Percentiles rank a stretch among this genome's conserved stretches.
phyloP scores from a whole-genome alignment of 2,113 vertebrate species.

The Cyphomyrus discorhynchus region DNA sequence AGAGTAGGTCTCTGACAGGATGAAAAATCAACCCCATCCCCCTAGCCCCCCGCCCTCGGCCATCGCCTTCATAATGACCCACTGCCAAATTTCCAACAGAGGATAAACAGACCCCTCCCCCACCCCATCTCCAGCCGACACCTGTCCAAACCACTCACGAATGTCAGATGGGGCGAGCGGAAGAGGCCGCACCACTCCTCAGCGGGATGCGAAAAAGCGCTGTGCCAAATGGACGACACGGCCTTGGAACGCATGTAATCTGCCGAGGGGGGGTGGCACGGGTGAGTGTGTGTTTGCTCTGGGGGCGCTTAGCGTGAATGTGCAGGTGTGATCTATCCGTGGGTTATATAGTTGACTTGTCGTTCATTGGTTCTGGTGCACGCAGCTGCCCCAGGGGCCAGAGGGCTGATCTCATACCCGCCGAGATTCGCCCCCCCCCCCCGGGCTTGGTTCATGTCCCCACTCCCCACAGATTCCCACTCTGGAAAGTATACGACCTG shows the following conservation, averaged over 20 bases:
- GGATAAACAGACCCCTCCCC: conserved; percentile 16
- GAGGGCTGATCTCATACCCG: background rate
- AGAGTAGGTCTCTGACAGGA: too few species aligned
- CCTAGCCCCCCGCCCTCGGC: background rate
- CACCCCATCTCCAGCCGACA: conserved; percentile 5
- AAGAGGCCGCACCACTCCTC: background rate
- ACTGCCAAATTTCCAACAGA: conserved; percentile 32
- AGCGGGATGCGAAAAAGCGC: background rate
- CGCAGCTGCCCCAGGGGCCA: background rate
- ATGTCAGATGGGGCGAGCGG: background rate
- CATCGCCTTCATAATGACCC: conserved; percentile 4
- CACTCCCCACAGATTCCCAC: background rate
- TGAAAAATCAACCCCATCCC: too few species aligned
- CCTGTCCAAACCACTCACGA: background rate
- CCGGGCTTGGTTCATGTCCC: background rate
- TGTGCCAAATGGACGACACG: background rate
- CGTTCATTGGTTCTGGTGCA: background rate
- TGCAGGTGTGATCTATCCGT: background rate
- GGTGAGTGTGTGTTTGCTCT: background rate
- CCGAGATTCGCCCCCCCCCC: background rate
- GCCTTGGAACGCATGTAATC: background rate
- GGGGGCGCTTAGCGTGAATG: background rate
- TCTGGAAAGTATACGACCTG: background rate
- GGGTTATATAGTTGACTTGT: background rate
- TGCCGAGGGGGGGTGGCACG: background rate